Base-by-base conservation (phyloP, 2,797 vertebrate genomes). In the Stomatorhinus walkeri region DNA sequence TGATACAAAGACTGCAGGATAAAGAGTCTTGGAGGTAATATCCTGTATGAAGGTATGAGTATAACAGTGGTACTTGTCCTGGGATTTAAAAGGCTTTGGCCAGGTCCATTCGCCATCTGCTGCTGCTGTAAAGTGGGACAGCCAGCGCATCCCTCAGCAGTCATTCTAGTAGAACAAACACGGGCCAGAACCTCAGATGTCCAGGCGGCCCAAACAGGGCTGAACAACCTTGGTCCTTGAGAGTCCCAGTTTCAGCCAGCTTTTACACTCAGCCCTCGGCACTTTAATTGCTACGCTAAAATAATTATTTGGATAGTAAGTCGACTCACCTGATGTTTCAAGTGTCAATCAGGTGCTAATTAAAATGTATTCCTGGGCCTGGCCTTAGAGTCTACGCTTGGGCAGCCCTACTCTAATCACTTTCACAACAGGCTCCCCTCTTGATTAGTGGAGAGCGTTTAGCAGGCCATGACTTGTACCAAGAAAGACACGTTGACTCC, bases 341-440 rank as follows among this genome's bases (percentile, higher is more conserved):
- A 81, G 76, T 81, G 40, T 81, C 76, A 46, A 46, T 81, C 76
- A 81, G 76, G 40, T 46, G 40, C 36, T 81, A 81, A 81, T 81
- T 81, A 46, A 81, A 46, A 81, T 81, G 76, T 46, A 81, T 81
- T 81, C 76, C 76, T 43, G 3, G 3, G 40, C 40, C 19, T 46
- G 40, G 76, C 76, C 76, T 81, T 81, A 43, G 40, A n/a, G 76
- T 81, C 36, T 22, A 46, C 40, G 40, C 76, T 81, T 46, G 19
- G 76, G 36, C 76, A 81, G 36, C 0, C 19, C 76, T n/a, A 8
- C 40, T 81, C 76, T 46, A 81, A 43, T 81, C 40, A 81, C 40
- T 81, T 46, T 81, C 76, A 46, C 76, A 81, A 81, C 76, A 81
- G 76, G 76, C 76, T 81, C 76, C 19, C 40, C 76, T 81, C 76